phyloP scores from a whole-genome alignment of 2,888 invertebrate species.

The Macaria liturata region DNA sequence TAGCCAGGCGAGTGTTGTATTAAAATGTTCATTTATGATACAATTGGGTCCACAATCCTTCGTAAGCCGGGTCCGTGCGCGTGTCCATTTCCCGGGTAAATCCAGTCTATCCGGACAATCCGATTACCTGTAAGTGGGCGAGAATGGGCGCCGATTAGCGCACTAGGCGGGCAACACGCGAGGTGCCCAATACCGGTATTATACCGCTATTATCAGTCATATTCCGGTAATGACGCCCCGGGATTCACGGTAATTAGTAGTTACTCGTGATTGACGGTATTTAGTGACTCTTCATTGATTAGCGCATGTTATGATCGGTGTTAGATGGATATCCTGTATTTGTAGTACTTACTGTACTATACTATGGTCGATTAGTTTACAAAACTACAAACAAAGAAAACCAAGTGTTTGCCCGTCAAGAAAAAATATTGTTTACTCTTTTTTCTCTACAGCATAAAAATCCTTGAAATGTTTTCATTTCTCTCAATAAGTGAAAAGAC shows the following conservation, averaged over 20 bases:
- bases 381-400: too few species aligned
- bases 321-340: too few species aligned
- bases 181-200: conserved; percentile 7
- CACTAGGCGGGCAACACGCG: conserved; percentile 13
- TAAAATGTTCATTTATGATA: neutral
- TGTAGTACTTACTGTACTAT: too few species aligned
- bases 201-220: conserved; percentile 2
- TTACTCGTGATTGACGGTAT: neutral
- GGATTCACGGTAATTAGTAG: neutral
- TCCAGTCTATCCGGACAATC: conserved; percentile 49
- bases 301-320: neutral
- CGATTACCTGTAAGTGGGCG: conserved; percentile 50
- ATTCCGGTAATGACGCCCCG: conserved; percentile 1
- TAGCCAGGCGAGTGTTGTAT: too few species aligned
- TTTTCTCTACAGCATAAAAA: too few species aligned
- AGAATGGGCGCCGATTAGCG: conserved; percentile 45
- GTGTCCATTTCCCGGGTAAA: conserved; percentile 27
- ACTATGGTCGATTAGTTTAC: too few species aligned
- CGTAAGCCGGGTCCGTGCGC: conserved; percentile 32
- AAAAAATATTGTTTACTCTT: too few species aligned
- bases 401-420: too few species aligned
- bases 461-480: too few species aligned
- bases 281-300: neutral
- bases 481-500: too few species aligned
- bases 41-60: neutral